These are phyloP conservation scores for Nycteola revayana DNA, from an alignment of 2,888 invertebrate species.

Conservation along the genomic window DNA sequence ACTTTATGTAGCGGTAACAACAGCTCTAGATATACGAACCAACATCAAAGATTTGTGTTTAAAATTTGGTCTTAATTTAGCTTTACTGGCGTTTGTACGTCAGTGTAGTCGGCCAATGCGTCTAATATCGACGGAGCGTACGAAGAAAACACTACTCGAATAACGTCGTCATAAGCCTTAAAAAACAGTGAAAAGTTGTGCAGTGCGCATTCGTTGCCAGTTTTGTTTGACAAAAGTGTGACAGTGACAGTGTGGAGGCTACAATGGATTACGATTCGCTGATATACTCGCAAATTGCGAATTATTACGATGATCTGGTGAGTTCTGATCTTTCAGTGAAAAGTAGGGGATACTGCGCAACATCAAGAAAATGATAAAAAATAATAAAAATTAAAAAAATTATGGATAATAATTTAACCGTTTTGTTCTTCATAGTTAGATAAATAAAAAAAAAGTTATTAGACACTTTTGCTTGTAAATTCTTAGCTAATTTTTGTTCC, in stretches of 20 bases:
- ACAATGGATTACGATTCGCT: constrained; percentile 86
- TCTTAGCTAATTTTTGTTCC: too few relatives aligned
- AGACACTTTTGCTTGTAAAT: background rate
- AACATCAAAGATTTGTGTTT: constrained; percentile 79
- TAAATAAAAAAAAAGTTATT: background rate
- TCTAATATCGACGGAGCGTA: constrained; percentile 70
- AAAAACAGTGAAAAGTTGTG: constrained; percentile 25
- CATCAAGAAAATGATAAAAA: too few relatives aligned
- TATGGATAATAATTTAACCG: too few relatives aligned
- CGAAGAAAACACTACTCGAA: constrained; percentile 35
- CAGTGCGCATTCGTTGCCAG: constrained; percentile 25
- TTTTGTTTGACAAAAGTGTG: constrained; percentile 21
- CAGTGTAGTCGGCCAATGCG: constrained; percentile 75
- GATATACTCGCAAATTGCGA: constrained; percentile 83
- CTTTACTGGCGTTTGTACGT: constrained; percentile 79
- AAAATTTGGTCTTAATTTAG: constrained; percentile 83
- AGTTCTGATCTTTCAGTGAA: too few relatives aligned
- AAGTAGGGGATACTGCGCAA: too few relatives aligned
- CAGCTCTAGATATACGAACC: constrained; percentile 59
- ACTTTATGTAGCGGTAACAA: constrained; percentile 40
- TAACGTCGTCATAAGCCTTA: constrained; percentile 36
- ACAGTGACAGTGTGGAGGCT: constrained; percentile 31
- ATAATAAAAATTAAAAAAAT: too few relatives aligned
- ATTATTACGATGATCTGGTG: constrained; percentile 84
- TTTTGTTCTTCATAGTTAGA: background rate